These are phyloP conservation scores for Vanessa cardui DNA, from an alignment of 2,888 invertebrate genomes.

Conservation along the genomic window DNA sequence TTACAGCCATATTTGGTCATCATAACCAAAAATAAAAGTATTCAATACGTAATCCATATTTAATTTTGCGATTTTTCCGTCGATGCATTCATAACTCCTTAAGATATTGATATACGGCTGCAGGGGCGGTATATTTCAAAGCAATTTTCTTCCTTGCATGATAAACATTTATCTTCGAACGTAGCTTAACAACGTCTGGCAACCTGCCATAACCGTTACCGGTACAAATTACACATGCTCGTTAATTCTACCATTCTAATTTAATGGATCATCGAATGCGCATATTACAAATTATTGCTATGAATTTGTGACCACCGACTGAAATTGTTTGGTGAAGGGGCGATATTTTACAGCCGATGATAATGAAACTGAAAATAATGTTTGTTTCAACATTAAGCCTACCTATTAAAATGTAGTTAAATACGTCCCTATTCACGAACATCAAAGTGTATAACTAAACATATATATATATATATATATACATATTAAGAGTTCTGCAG, in stretches of 20 bases:
- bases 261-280: constrained; percentile 38
- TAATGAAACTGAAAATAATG: too few relatives aligned
- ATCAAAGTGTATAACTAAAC: too few relatives aligned
- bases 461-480: not conserved
- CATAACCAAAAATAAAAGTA: too few relatives aligned
- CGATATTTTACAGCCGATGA: not conserved
- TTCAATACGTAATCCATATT: not conserved
- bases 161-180: constrained; percentile 34
- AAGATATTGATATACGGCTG: not conserved
- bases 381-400: too few relatives aligned
- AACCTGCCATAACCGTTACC: constrained; percentile 38
- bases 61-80: not conserved
- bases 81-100: not conserved
- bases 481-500: too few relatives aligned
- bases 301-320: constrained; percentile 21
- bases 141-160: constrained; percentile 30
- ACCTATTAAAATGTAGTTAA: too few relatives aligned
- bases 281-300: constrained; percentile 21
- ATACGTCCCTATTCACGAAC: too few relatives aligned
- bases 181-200: constrained; percentile 34
- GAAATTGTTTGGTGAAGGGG: constrained; percentile 13
- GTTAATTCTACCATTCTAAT: constrained; percentile 59
- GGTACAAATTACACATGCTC: constrained; percentile 51
- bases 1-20: too few relatives aligned
- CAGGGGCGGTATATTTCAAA: constrained; percentile 23